A percentile compares a stretch with the other conserved stretches of the same genome.
These are phyloP conservation scores for Dromaius novaehollandiae DNA, from an alignment of 2,113 vertebrate species.

Conservation along the genomic window DNA sequence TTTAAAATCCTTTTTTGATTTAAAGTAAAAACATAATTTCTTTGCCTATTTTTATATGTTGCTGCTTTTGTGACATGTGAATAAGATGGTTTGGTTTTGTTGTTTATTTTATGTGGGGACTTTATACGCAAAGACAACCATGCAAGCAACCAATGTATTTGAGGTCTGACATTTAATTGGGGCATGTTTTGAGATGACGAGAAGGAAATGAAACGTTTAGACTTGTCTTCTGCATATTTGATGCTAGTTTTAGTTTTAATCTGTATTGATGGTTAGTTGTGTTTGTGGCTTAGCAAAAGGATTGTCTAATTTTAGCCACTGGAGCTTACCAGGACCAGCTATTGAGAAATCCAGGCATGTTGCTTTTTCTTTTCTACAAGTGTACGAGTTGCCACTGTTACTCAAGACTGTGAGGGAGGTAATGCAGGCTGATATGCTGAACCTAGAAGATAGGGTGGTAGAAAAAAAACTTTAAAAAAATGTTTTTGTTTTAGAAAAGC, in stretches of 20 bases:
- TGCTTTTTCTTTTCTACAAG: neutral
- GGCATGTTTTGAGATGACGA: neutral
- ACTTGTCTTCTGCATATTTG: neutral
- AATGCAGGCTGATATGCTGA: slow-evolving; percentile 6
- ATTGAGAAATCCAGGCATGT: slow-evolving; percentile 21
- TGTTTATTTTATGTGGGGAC: neutral
- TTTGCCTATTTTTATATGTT: neutral
- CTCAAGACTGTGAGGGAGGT: neutral
- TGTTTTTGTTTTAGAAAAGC: neutral
- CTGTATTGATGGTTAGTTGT: slow-evolving; percentile 16
- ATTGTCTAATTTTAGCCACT: slow-evolving; percentile 36
- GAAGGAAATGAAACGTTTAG: neutral
- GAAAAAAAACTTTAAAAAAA: neutral
- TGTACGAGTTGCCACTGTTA: neutral
- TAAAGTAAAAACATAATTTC: neutral
- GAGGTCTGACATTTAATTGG: neutral
- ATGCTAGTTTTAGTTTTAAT: slow-evolving; percentile 42
- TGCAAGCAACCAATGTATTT: neutral
- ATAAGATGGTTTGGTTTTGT: neutral
- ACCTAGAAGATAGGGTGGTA: neutral
- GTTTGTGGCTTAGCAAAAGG: slow-evolving; percentile 21
- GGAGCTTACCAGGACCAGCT: slow-evolving; percentile 13
- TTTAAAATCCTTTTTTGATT: neutral
- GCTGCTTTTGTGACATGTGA: neutral
- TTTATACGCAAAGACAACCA: neutral